phyloP scores from a whole-genome alignment of 2,888 invertebrate species.

The Branchipolynoe longqiensis region DNA sequence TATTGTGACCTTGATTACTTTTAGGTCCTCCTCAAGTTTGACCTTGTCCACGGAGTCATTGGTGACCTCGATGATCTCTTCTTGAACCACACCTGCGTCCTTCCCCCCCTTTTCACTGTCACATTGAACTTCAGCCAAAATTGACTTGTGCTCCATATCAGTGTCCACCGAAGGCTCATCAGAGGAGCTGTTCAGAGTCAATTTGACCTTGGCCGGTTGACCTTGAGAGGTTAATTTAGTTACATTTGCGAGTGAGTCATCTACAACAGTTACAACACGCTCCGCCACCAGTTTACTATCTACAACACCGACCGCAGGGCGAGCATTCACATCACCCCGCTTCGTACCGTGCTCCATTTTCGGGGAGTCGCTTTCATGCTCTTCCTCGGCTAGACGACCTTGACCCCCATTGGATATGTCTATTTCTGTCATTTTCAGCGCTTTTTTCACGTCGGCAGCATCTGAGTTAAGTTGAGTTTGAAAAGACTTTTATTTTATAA shows the following conservation, averaged over 20 bases:
- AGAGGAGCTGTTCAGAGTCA: neutral
- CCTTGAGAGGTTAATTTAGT: neutral
- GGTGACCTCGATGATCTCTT: neutral
- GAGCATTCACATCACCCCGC: conserved; percentile 26
- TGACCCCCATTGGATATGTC: conserved; percentile 34
- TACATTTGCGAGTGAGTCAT: conserved; percentile 37
- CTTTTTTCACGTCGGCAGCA: conserved; percentile 46
- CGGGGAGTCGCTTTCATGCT: conserved; percentile 32
- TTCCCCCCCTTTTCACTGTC: too few relatives aligned
- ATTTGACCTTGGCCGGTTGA: neutral
- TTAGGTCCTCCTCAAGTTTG: neutral
- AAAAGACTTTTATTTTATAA: too few relatives aligned
- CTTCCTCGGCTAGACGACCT: conserved; percentile 45
- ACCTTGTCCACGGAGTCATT: neutral
- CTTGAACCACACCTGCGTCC: too few relatives aligned
- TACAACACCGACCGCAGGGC: neutral
- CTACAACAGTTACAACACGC: conserved; percentile 38
- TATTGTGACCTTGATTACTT: conserved; percentile 1
- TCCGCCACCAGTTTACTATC: neutral
- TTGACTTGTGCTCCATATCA: neutral
- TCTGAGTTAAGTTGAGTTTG: too few relatives aligned
- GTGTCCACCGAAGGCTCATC: neutral
- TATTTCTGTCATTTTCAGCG: conserved; percentile 49
- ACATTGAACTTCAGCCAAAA: too few relatives aligned
- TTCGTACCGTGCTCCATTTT: conserved; percentile 36